These are phyloP conservation scores for Myripristis murdjan DNA, from an alignment of 2,797 vertebrate species.

Conservation along the genomic window DNA sequence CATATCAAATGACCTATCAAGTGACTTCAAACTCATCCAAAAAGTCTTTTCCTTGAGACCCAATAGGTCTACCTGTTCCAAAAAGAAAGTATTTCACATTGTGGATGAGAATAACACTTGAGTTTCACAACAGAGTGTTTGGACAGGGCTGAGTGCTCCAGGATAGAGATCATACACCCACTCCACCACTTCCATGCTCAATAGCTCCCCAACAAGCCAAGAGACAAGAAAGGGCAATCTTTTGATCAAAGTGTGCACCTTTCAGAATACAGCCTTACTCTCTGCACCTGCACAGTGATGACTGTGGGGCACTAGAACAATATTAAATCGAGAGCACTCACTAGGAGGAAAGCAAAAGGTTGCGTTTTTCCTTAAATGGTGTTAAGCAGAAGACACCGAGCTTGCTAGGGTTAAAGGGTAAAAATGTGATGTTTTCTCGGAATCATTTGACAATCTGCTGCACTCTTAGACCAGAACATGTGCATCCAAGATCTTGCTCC, in stretches of 20 bases:
- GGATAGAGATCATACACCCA: slow-evolving; percentile 53
- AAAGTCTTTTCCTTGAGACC: background rate
- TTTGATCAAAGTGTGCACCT: slow-evolving; percentile 54
- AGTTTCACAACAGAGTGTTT: slow-evolving; percentile 48
- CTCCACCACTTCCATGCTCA: slow-evolving; percentile 55
- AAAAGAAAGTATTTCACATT: slow-evolving; percentile 40
- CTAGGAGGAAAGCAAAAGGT: slow-evolving; percentile 21
- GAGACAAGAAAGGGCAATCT: slow-evolving; percentile 46
- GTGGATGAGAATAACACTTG: slow-evolving; percentile 53
- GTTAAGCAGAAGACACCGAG: background rate
- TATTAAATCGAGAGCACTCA: slow-evolving; percentile 36
- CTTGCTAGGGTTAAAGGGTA: slow-evolving; percentile 1
- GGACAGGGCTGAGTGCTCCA: slow-evolving; percentile 44
- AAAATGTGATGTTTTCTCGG: background rate
- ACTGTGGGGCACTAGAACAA: slow-evolving; percentile 34
- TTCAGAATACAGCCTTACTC: slow-evolving; percentile 34
- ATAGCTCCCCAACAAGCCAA: slow-evolving; percentile 56
- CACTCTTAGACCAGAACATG: background rate
- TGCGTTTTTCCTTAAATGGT: slow-evolving; percentile 4
- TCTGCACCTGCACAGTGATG: slow-evolving; percentile 47
- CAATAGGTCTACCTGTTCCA: slow-evolving; percentile 31
- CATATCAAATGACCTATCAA: too few relatives aligned
- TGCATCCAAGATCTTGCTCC: background rate
- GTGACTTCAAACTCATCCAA: background rate
- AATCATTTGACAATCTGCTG: background rate